These are phyloP conservation scores for Nomada ferruginata DNA, from an alignment of 2,888 invertebrate species.

Conservation along the genomic window DNA sequence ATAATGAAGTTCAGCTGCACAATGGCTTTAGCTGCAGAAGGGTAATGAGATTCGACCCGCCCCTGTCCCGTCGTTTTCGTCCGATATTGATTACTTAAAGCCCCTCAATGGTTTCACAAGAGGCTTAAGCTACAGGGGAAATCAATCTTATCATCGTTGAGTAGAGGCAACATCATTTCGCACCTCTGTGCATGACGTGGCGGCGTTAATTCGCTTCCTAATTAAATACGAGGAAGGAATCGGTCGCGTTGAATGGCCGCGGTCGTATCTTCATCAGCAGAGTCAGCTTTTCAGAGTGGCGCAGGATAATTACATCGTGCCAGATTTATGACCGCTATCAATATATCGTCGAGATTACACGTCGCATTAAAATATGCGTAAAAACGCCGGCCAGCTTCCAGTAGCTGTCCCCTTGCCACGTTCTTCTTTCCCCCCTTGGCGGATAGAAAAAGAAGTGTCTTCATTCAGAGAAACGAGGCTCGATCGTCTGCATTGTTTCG, in stretches of 20 bases:
- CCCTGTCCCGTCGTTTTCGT: constrained; percentile 68
- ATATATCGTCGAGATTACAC: constrained; percentile 6
- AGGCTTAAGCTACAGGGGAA: constrained; percentile 48
- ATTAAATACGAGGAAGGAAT: constrained; percentile 40
- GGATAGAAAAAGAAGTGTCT: too few species aligned
- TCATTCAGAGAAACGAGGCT: background rate
- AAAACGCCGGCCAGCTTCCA: background rate
- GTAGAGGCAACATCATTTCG: constrained; percentile 42
- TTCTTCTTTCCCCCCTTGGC: background rate
- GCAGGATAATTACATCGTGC: background rate
- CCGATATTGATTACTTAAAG: constrained; percentile 78
- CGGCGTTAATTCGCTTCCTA: constrained; percentile 40
- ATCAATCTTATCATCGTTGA: constrained; percentile 64
- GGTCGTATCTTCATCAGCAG: constrained; percentile 16
- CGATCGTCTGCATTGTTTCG: background rate
- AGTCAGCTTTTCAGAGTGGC: background rate
- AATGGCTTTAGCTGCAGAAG: constrained; percentile 74
- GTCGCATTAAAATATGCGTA: background rate
- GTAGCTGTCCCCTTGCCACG: background rate
- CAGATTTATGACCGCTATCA: background rate
- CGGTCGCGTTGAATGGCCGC: background rate
- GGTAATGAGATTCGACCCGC: constrained; percentile 78
- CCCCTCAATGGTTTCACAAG: constrained; percentile 56
- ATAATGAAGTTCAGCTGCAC: constrained; percentile 81
- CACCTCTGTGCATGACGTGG: constrained; percentile 29